Evolutionary conservation across 2,113 vertebrate genomes (phyloP).

Genomic region (Cheirogaleus medius): DNA sequence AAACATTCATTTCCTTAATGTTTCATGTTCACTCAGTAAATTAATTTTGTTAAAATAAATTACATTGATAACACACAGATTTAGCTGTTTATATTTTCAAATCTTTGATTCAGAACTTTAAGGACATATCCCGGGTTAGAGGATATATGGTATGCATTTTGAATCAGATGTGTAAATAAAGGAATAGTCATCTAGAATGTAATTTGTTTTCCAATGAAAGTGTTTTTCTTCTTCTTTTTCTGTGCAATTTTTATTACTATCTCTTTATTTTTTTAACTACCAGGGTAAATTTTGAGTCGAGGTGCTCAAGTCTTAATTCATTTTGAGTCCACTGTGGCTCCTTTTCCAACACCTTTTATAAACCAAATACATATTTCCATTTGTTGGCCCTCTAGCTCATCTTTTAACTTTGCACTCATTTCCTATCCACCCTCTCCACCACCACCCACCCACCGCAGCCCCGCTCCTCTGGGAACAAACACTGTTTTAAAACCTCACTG

Average conservation of each 20-base stretch:
- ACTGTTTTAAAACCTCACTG: neutral
- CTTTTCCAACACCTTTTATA: neutral
- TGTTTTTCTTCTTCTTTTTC: neutral
- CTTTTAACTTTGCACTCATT: neutral
- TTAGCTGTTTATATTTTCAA: neutral
- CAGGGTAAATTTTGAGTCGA: neutral
- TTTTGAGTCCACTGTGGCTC: neutral
- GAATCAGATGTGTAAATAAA: neutral
- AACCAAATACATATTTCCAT: neutral
- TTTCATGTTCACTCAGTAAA: slow-evolving; percentile 1
- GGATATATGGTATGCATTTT: neutral
- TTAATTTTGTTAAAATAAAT: neutral
- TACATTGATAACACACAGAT: neutral
- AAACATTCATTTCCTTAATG: neutral
- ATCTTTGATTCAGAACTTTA: neutral
- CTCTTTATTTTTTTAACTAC: neutral
- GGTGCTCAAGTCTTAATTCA: neutral
- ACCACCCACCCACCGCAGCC: neutral
- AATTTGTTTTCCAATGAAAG: neutral
- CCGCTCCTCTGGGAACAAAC: neutral
- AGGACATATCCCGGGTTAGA: neutral
- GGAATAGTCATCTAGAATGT: neutral
- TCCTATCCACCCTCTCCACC: neutral
- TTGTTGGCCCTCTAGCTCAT: neutral
- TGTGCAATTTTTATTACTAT: neutral